These are phyloP conservation scores for Anthopleura xanthogrammica DNA, from an alignment of 92 coral and sea anemone genomes.

Conservation along the genomic window DNA sequence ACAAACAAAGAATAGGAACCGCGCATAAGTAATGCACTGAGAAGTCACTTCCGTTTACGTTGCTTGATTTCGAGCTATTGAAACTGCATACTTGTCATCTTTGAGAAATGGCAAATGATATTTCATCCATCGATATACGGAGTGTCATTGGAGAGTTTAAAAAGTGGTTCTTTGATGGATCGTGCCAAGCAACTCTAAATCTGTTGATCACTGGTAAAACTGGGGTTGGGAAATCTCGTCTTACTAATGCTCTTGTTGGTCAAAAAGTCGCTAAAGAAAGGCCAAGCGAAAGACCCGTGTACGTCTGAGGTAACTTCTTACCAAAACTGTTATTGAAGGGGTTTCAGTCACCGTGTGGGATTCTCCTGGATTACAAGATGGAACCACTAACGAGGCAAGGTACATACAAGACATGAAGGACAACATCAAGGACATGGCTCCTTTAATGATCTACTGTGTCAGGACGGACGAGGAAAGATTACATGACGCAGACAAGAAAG, in stretches of 20 bases:
- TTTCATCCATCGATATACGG: no score
- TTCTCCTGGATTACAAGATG: slow-evolving; percentile 62
- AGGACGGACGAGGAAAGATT: slow-evolving; percentile 37
- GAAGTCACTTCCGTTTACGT: no score
- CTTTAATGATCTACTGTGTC: slow-evolving; percentile 46
- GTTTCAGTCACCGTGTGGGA: slow-evolving; percentile 43
- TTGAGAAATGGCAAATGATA: no score
- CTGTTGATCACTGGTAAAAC: slow-evolving; percentile 44
- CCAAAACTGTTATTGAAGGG: slow-evolving; percentile 4
- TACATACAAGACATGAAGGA: slow-evolving; percentile 29
- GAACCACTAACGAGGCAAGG: slow-evolving; percentile 25
- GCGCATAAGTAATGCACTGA: no score
- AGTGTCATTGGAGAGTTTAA: no score
- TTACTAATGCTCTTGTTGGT: slow-evolving; percentile 42
- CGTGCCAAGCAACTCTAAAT: background rate
- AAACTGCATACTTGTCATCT: no score
- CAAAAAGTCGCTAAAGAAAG: slow-evolving; percentile 41
- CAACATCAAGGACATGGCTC: background rate
- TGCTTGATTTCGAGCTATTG: no score
- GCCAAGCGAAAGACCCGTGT: slow-evolving; percentile 28
- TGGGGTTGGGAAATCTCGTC: slow-evolving; percentile 53
- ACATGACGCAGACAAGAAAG: slow-evolving; percentile 32
- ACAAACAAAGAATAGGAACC: no score
- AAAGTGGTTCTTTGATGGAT: no score
- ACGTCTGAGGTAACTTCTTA: slow-evolving; percentile 23